Evolutionary conservation across 1,140 invertebrate genomes (phyloP), one percentile per base, ranked within the genome.

Genomic region (Ptiloglossa arizonensis): DNA sequence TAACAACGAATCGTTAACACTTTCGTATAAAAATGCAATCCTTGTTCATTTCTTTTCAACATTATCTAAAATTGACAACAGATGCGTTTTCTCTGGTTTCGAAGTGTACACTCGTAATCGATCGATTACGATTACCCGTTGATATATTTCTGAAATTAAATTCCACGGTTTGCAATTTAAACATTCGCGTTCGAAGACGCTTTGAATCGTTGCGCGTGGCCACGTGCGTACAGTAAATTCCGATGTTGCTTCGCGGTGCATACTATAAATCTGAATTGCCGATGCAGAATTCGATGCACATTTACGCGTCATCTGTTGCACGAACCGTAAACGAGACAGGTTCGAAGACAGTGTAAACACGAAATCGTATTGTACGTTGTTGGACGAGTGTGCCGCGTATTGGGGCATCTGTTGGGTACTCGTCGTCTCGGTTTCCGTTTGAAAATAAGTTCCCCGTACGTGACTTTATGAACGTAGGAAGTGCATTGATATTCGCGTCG

Each of bases 181-280:
- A 48, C 46, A 48, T 48, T 48, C 46, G 35, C 5, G 6, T 19
- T 48, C 17, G 46, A 13, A 41, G 35, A 41, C 41, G 11, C 8
- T 41, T 6, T 17, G 17, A 17, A n/a, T 48, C 46, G 17, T 2
- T 19, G 4, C 17, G 19, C 46, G 19, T 19, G 46, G 1, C 46
- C 11, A 27, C 6, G 9, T 17, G 2, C 11, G 24, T 50, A 24
- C 48, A 5, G 11, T 19, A 32, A 50, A 54, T 63, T 35, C 27
- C n/a, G 4, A 6, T 8, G 13, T 57, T 2, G n/a, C 35, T 67
- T 57, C 35, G 29, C 52, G 17, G 2, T 41, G 27, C 38, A 17
- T n/a, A n/a, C n/a, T n/a, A n/a, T 59, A 68, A 68, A 59, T 44
- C 54, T 32, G 29, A 59, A 76, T 69, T n/a, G 50, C 54, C 73